Conservation (phyloP, 2,888 invertebrate genomes). For the Yponomeuta cagnagella region DNA sequence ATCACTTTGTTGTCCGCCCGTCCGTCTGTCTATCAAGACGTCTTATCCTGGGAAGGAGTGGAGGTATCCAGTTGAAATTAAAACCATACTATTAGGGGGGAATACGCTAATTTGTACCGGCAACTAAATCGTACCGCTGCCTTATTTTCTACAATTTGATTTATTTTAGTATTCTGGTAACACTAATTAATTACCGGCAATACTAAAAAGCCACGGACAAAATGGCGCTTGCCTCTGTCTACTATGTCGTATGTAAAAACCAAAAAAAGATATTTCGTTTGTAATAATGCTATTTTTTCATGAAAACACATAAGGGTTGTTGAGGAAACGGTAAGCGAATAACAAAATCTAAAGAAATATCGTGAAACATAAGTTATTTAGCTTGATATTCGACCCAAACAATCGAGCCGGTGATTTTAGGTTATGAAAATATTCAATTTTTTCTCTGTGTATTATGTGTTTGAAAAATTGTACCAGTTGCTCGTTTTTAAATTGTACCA, state of each 20-base stretch:
- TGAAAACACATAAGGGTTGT: too few relatives aligned
- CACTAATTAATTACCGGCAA: not conserved
- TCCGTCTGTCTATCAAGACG: too few relatives aligned
- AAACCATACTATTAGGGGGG: too few relatives aligned
- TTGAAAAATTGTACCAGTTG: slow-evolving; percentile 14
- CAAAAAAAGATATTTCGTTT: slow-evolving; percentile 4
- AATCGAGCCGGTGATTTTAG: slow-evolving; percentile 11
- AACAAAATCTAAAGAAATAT: too few relatives aligned
- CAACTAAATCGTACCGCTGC: too few relatives aligned
- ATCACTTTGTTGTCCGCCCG: too few relatives aligned
- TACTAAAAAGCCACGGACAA: not conserved
- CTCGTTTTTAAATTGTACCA: slow-evolving; percentile 15
- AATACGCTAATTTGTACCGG: too few relatives aligned
- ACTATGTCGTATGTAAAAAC: slow-evolving; percentile 2
- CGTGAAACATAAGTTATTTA: not conserved
- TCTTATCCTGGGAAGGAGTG: too few relatives aligned
- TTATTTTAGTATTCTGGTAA: not conserved
- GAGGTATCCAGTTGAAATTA: too few relatives aligned
- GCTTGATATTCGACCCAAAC: slow-evolving; percentile 4
- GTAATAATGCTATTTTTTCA: not conserved
- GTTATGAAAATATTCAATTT: slow-evolving; percentile 10
- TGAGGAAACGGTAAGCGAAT: too few relatives aligned
- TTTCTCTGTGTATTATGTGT: slow-evolving; percentile 10
- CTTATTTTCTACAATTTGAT: too few relatives aligned
- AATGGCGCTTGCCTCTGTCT: not conserved